Evolutionary conservation across 2,888 invertebrate genomes (phyloP).

Genomic region (Scrobipalpa costella): DNA sequence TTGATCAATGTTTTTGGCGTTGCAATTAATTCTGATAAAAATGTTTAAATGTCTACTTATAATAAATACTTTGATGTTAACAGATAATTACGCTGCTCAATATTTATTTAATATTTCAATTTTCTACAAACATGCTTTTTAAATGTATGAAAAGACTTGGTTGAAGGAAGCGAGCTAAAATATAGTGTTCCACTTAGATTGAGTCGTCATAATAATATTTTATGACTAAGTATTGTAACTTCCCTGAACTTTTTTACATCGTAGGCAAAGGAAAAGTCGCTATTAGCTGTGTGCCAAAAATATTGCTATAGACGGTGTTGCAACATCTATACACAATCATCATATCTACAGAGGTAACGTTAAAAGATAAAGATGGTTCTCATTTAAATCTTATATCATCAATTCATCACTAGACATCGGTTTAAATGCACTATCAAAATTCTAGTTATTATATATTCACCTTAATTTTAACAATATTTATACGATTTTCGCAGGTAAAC

Average conservation of each 20-base stretch:
- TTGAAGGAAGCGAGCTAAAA: not conserved
- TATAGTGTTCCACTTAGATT: constrained; percentile 3
- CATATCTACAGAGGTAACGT: no score
- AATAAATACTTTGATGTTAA: not conserved
- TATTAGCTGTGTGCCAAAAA: constrained; percentile 69
- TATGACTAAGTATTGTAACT: not conserved
- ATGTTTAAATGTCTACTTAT: not conserved
- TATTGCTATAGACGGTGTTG: constrained; percentile 32
- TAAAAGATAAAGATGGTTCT: no score
- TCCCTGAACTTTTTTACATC: not conserved
- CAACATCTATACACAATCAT: constrained; percentile 33
- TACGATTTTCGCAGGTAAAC: no score
- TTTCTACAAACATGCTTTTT: not conserved
- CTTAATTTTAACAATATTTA: no score
- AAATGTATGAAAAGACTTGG: not conserved
- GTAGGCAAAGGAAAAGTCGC: constrained; percentile 42
- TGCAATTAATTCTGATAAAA: constrained; percentile 6
- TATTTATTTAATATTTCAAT: not conserved
- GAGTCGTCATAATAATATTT: not conserved
- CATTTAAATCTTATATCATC: no score
- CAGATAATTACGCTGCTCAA: not conserved
- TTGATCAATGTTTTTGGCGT: constrained; percentile 1
- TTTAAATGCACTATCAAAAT: no score
- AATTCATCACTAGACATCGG: no score
- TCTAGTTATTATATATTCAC: no score